A percentile compares a stretch with the other conserved stretches of the same genome.
Conservation (phyloP, 2,888 invertebrate genomes). For the Leptinotarsa tumamoca region DNA sequence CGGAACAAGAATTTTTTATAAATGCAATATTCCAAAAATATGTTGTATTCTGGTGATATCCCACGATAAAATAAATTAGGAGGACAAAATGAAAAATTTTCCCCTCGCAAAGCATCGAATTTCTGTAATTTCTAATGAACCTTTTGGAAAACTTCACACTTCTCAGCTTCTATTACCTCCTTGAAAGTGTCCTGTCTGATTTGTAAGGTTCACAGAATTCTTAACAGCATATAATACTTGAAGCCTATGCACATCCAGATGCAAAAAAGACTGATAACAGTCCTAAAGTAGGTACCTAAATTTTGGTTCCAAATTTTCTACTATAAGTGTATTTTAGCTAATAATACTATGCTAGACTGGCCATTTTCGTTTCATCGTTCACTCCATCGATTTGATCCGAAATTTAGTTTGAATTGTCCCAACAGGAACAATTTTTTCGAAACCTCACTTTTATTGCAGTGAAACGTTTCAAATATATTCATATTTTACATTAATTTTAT, state of each 20-base stretch:
- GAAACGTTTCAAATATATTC: neutral
- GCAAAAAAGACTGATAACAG: constrained; percentile 60
- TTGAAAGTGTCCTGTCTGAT: constrained; percentile 50
- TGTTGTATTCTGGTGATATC: too few relatives aligned
- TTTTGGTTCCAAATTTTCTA: constrained; percentile 66
- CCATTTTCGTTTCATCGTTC: constrained; percentile 65
- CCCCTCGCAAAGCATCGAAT: too few relatives aligned
- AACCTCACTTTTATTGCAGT: neutral
- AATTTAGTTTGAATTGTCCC: neutral
- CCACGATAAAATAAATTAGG: too few relatives aligned
- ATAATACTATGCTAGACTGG: constrained; percentile 76
- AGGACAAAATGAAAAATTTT: too few relatives aligned
- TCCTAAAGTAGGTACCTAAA: constrained; percentile 61
- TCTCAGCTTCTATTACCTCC: constrained; percentile 30
- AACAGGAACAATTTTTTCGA: neutral
- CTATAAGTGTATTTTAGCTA: constrained; percentile 65
- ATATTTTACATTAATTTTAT: constrained; percentile 9
- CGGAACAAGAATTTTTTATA: too few relatives aligned
- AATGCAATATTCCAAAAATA: too few relatives aligned
- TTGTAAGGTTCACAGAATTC: constrained; percentile 64
- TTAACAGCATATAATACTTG: constrained; percentile 60
- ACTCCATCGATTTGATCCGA: constrained; percentile 53
- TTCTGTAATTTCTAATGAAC: neutral
- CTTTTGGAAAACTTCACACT: constrained; percentile 22
- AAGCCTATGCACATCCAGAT: constrained; percentile 66